Evolutionary conservation across 2,888 invertebrate species (phyloP).

Genomic region (Luffia ferchaultella): DNA sequence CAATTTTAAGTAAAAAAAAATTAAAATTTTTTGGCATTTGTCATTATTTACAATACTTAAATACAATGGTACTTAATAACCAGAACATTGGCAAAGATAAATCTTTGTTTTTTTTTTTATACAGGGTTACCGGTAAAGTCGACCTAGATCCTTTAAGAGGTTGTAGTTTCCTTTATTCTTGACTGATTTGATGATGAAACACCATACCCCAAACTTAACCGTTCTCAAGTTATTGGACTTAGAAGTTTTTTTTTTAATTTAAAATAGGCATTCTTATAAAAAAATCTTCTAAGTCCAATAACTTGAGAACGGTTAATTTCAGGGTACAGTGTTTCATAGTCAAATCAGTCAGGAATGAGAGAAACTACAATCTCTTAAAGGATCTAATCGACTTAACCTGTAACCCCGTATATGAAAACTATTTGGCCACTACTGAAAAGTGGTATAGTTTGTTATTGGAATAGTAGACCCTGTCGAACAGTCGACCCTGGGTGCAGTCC

Average conservation of each 20-base stretch:
- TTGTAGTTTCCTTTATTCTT: constrained; percentile 4
- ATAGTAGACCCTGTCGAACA: too few species aligned
- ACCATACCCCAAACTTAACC: constrained; percentile 3
- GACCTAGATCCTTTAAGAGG: background rate
- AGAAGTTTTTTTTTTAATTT: constrained; percentile 1
- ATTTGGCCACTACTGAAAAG: too few species aligned
- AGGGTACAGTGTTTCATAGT: constrained; percentile 1
- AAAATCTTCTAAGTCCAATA: constrained; percentile 1
- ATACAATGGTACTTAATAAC: too few species aligned
- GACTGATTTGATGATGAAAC: constrained; percentile 2
- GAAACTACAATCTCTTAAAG: constrained; percentile 1
- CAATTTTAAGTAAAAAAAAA: too few species aligned
- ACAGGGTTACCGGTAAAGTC: background rate
- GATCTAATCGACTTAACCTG: background rate
- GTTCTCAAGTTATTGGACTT: constrained; percentile 3
- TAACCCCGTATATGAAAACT: background rate
- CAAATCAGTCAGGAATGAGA: constrained; percentile 4
- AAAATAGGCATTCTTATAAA: too few species aligned
- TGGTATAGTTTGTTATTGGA: too few species aligned
- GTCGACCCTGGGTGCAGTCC: too few species aligned
- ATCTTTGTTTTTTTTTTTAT: too few species aligned
- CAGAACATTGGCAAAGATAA: too few species aligned
- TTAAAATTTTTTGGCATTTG: too few species aligned
- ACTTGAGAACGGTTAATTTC: constrained; percentile 2
- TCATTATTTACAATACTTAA: too few species aligned